Percentiles rank a stretch among this genome's conserved stretches.
phyloP scores from a whole-genome alignment of 37 sponge, comb jelly and placozoan species.

The Bolinopsis microptera region DNA sequence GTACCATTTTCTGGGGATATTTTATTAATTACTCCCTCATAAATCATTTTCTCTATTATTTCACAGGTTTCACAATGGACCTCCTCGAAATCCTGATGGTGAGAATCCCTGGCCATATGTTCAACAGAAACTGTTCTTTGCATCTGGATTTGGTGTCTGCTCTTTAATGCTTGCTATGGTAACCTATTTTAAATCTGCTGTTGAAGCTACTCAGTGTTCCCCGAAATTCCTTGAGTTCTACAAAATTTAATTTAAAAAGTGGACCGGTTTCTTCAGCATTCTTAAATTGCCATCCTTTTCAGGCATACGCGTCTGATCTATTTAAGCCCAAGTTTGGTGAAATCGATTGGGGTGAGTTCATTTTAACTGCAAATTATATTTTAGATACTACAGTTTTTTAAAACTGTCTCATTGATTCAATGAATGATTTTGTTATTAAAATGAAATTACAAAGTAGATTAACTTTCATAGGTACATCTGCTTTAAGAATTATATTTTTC shows the following conservation, averaged over 20 bases:
- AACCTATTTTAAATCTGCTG: neutral
- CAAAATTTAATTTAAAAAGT: too few relatives aligned
- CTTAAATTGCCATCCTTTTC: too few relatives aligned
- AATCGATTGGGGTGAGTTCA: constrained; percentile 47
- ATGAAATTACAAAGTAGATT: too few relatives aligned
- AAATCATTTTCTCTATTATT: too few relatives aligned
- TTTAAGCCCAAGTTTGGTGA: constrained; percentile 57
- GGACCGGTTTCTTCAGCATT: neutral
- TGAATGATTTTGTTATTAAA: too few relatives aligned
- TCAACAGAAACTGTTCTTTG: constrained; percentile 25
- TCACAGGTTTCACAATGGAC: constrained; percentile 50
- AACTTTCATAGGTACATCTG: too few relatives aligned
- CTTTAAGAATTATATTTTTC: too few relatives aligned
- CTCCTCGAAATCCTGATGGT: constrained; percentile 31
- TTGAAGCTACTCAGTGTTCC: too few relatives aligned
- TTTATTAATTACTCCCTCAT: too few relatives aligned
- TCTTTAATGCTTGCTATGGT: neutral
- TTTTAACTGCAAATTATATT: neutral
- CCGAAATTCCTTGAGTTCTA: too few relatives aligned
- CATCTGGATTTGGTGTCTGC: neutral
- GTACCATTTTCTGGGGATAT: too few relatives aligned
- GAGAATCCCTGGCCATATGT: constrained; percentile 38
- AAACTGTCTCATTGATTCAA: too few relatives aligned
- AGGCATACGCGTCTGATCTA: neutral
- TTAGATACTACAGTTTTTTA: neutral